Conservation (phyloP, 2,113 vertebrate genomes). For the Lycocorax pyrrhopterus region DNA sequence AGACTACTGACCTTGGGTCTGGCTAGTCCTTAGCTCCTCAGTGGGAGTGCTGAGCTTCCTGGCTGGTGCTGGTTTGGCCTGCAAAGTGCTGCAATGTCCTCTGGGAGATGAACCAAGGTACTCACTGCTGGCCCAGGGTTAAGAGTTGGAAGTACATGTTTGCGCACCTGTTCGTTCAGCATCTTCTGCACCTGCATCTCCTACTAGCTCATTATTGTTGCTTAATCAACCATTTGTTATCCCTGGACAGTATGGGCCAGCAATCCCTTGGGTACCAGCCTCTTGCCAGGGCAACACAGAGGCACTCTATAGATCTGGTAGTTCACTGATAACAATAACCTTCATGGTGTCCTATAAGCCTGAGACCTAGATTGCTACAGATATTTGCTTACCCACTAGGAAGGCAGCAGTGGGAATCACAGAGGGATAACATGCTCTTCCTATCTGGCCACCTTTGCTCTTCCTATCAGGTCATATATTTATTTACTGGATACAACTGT, state of each 20-base stretch:
- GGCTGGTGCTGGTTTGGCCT: not conserved
- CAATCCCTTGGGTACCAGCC: rapidly evolving
- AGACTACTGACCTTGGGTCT: not conserved
- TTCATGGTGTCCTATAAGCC: not conserved
- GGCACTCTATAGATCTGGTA: not conserved
- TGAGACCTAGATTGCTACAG: not conserved
- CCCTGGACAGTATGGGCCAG: not conserved
- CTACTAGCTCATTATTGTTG: not conserved
- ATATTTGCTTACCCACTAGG: not conserved
- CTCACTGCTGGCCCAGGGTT: not conserved
- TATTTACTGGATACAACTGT: not conserved
- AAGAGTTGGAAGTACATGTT: not conserved
- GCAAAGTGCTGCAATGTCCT: not conserved
- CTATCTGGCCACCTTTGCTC: not conserved
- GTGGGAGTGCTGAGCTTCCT: not conserved
- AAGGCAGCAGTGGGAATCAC: not conserved
- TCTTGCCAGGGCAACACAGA: not conserved
- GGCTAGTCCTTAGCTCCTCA: not conserved
- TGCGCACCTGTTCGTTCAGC: rapidly evolving
- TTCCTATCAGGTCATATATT: not conserved
- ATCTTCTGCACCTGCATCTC: not conserved
- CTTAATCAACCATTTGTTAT: not conserved
- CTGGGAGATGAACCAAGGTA: not conserved
- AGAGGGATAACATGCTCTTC: not conserved
- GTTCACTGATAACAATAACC: not conserved